Conservation (phyloP, 2,888 invertebrate species). For the Agrochola lota region DNA sequence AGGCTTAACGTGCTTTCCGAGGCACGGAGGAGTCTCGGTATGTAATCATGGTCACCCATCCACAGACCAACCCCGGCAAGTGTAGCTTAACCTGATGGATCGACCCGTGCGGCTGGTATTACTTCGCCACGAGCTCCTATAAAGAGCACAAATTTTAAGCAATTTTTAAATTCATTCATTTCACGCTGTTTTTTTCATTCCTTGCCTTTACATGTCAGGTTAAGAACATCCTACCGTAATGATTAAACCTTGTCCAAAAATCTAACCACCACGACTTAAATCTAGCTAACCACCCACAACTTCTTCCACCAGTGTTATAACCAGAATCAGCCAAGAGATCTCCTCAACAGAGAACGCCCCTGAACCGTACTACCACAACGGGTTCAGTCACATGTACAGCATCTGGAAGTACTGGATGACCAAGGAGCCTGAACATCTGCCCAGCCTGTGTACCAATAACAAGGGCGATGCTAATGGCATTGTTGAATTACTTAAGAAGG, state of each 20-base stretch:
- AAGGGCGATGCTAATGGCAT: constrained; percentile 87
- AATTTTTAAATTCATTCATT: background rate
- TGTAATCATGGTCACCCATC: no score
- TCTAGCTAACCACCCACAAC: background rate
- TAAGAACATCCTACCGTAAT: background rate
- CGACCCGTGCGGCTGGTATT: no score
- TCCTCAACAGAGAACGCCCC: constrained; percentile 72
- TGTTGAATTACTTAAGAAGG: constrained; percentile 91
- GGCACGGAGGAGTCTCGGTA: no score
- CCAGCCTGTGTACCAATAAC: constrained; percentile 91
- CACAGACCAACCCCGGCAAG: no score
- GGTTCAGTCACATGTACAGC: constrained; percentile 90
- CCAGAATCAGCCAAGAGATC: constrained; percentile 74
- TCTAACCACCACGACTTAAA: background rate
- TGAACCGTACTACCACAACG: constrained; percentile 80
- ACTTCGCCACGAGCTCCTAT: no score
- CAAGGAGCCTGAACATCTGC: constrained; percentile 92
- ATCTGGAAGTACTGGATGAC: constrained; percentile 95
- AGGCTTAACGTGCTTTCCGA: no score
- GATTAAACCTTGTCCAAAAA: background rate
- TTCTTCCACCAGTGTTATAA: constrained; percentile 74
- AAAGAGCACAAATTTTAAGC: no score
- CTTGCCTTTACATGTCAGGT: background rate
- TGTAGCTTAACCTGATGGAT: no score
- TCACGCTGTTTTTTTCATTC: background rate